Evolutionary conservation across 2,888 invertebrate genomes (phyloP), one percentile per base, ranked within the genome.

Genomic region (Parnassius mnemosyne): DNA sequence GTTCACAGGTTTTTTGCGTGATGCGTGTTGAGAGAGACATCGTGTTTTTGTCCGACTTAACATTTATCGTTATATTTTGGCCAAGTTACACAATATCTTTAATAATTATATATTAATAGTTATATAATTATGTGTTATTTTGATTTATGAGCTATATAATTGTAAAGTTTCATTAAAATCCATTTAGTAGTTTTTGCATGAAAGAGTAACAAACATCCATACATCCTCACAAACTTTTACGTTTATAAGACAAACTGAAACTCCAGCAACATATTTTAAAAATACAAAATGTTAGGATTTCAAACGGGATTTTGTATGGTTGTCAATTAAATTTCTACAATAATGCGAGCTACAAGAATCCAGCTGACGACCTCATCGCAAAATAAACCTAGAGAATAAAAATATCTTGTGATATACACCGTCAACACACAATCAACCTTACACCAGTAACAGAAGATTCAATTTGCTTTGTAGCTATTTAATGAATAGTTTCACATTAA

Each of bases 401-500:
- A 73, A 72, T 72, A 71, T 66, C 57, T 63, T 13, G 60, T 51
- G 41, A 58, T 43, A 50, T 47, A n/a, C 25, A 54, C 10, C 41
- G 34, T 5, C 68, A 61, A 20, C 25, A 63, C 43, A 74, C 61
- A 62, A 66, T 59, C 43, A n/a, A 70, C 73, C 61, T 57, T 74
- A 73, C 7, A 50, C 9, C 11, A 49, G 10, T 3, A 41, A 12
- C 3, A 20, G 51, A 64, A 71, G 60, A 65, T 44, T 16, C 50
- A 57, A 65, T 60, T 71, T 61, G 65, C 50, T 53, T 16, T 57
- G 64, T 63, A 55, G 51, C 47, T 34, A 16, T 50, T 53, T 62
- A 74, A 77, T 74, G 69, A 71, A 74, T 76, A 75, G 77, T 72
- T 73, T 69, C 71, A 66, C 71, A 74, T 75, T 73, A 74, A 76